A percentile compares a stretch with the other conserved stretches of the same genome.
Evolutionary conservation across 2,113 vertebrate species (phyloP).

Genomic region (Hippocampus zosterae): DNA sequence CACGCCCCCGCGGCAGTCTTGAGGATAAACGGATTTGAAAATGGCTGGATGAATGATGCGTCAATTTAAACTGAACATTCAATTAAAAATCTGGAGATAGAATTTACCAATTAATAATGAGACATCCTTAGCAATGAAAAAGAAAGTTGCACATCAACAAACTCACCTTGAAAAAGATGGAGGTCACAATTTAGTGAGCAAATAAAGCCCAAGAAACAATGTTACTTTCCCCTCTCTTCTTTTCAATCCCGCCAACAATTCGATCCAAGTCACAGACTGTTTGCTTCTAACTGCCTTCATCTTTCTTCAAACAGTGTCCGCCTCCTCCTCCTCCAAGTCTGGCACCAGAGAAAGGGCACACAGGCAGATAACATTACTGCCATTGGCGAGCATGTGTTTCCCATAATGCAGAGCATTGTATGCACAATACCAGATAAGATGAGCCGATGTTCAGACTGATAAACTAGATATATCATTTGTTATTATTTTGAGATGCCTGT

Average conservation of each 20-base stretch:
- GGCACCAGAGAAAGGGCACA: slow-evolving; percentile 52
- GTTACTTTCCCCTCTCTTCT: background rate
- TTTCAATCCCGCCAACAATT: slow-evolving; percentile 19
- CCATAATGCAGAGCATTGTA: slow-evolving; percentile 25
- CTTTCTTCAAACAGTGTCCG: slow-evolving; percentile 26
- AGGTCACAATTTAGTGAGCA: slow-evolving; percentile 36
- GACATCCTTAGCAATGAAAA: background rate
- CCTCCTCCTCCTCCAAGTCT: slow-evolving; percentile 43
- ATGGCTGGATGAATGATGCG: too few relatives aligned
- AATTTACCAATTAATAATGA: background rate
- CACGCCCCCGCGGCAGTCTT: too few relatives aligned
- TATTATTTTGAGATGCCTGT: background rate
- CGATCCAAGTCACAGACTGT: slow-evolving; percentile 12
- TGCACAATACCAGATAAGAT: slow-evolving; percentile 14
- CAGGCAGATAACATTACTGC: slow-evolving; percentile 40
- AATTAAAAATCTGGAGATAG: background rate
- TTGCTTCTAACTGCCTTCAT: slow-evolving; percentile 31
- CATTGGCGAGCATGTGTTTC: slow-evolving; percentile 40
- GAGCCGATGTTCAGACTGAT: slow-evolving; percentile 29
- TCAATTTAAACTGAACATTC: background rate
- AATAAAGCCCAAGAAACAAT: slow-evolving; percentile 16
- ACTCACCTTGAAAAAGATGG: background rate
- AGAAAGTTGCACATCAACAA: background rate
- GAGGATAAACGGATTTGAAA: too few relatives aligned
- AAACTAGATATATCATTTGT: slow-evolving; percentile 8